A percentile compares a stretch with the other conserved stretches of the same genome.
phyloP scores from a whole-genome alignment of 2,888 invertebrate genomes.

The Pyralis farinalis region DNA sequence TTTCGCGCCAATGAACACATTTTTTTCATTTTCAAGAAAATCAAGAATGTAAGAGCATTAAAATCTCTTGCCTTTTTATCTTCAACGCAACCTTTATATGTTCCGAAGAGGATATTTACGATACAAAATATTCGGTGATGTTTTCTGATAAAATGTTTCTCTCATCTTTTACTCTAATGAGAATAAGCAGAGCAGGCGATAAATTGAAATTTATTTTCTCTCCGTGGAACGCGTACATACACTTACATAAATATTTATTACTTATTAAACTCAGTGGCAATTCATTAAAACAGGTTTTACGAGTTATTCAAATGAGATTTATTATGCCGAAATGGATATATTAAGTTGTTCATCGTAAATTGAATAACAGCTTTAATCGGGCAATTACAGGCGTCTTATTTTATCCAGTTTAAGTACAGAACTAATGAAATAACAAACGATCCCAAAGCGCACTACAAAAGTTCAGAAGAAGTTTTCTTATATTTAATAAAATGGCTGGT shows the following conservation, averaged over 20 bases:
- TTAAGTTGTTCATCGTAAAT: slow-evolving; percentile 34
- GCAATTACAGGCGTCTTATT: slow-evolving; percentile 44
- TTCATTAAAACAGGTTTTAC: slow-evolving; percentile 55
- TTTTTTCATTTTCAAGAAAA: slow-evolving; percentile 58
- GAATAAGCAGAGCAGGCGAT: slow-evolving; percentile 54
- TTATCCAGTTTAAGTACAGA: slow-evolving; percentile 34
- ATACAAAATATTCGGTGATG: slow-evolving; percentile 51
- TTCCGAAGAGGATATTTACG: slow-evolving; percentile 39
- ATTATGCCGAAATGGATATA: slow-evolving; percentile 33
- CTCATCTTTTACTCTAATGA: slow-evolving; percentile 58
- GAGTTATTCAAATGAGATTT: slow-evolving; percentile 54
- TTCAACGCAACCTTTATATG: slow-evolving; percentile 37
- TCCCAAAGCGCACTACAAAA: slow-evolving; percentile 59
- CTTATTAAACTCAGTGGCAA: slow-evolving; percentile 57
- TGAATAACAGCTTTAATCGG: slow-evolving; percentile 32
- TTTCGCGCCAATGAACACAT: slow-evolving; percentile 68
- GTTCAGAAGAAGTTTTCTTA: slow-evolving; percentile 61
- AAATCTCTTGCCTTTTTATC: slow-evolving; percentile 50
- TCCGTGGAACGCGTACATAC: slow-evolving; percentile 42
- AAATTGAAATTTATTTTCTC: slow-evolving; percentile 69
- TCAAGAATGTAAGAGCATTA: slow-evolving; percentile 62
- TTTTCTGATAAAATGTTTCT: slow-evolving; percentile 55
- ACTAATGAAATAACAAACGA: slow-evolving; percentile 58
- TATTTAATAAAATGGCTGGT: slow-evolving; percentile 71
- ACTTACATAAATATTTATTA: slow-evolving; percentile 59